phyloP scores from a whole-genome alignment of 1,140 invertebrate genomes.

The Zophobas morio region DNA sequence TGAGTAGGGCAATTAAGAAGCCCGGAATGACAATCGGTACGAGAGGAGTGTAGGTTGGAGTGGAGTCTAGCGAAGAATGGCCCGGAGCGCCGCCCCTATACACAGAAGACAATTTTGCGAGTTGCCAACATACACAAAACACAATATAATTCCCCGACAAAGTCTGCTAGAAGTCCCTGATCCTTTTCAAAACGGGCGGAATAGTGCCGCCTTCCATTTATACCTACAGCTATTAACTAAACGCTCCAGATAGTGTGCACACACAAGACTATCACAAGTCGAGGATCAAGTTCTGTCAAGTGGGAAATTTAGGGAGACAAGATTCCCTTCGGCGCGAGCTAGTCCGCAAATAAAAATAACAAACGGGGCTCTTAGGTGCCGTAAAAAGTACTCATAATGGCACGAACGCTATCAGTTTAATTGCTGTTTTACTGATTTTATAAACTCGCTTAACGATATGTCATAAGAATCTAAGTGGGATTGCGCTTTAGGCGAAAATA shows the following conservation, averaged over 20 bases:
- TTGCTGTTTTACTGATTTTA: conserved; percentile 47
- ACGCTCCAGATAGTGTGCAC: conserved; percentile 10
- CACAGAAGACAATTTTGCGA: conserved; percentile 36
- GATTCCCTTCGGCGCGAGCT: conserved; percentile 25
- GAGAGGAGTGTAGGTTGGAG: conserved; percentile 7
- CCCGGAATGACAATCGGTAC: conserved; percentile 30
- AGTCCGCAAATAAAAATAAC: conserved; percentile 43
- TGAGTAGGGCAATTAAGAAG: conserved; percentile 33
- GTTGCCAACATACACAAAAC: conserved; percentile 41
- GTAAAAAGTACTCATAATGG: conserved; percentile 43
- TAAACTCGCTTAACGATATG: conserved; percentile 43
- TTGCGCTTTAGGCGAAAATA: conserved; percentile 43
- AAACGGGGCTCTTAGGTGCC: conserved; percentile 40
- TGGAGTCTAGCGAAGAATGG: conserved; percentile 27
- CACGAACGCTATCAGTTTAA: conserved; percentile 45
- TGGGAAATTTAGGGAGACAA: conserved; percentile 10
- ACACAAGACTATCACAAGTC: conserved; percentile 24
- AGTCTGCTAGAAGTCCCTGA: conserved; percentile 29
- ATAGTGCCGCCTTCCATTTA: conserved; percentile 16
- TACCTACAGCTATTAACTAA: conserved; percentile 36
- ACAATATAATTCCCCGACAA: conserved; percentile 31
- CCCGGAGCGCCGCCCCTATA: conserved; percentile 23
- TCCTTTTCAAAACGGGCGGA: conserved; percentile 29
- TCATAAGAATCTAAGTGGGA: conserved; percentile 42
- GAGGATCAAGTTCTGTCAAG: conserved; percentile 22